phyloP scores from a whole-genome alignment of 2,888 invertebrate species.

The Gari tellinella region DNA sequence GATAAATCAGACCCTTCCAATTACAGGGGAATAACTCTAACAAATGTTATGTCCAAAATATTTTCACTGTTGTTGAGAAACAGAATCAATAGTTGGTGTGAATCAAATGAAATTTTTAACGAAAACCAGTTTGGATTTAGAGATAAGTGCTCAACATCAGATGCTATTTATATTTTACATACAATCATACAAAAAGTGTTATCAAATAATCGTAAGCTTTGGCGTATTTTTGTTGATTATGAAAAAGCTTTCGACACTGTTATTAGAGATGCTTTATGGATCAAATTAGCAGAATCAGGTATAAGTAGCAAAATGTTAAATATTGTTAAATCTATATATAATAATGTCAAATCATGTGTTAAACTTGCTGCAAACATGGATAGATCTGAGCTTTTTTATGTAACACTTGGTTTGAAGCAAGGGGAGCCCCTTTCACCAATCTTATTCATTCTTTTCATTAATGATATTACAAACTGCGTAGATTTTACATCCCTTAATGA shows the following conservation, averaged over 20 bases:
- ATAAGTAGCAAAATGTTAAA: constrained; percentile 33
- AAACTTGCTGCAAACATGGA: constrained; percentile 3
- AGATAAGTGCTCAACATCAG: constrained; percentile 13
- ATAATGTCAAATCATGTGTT: constrained; percentile 23
- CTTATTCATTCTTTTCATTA: constrained; percentile 23
- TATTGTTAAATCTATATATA: constrained; percentile 36
- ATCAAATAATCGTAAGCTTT: constrained; percentile 16
- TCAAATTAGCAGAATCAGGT: constrained; percentile 23
- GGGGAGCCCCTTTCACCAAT: constrained; percentile 27
- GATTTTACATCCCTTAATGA: constrained; percentile 5
- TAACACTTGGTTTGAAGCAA: constrained; percentile 14
- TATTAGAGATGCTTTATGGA: constrained; percentile 22
- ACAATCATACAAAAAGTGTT: constrained; percentile 19
- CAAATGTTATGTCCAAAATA: constrained; percentile 18
- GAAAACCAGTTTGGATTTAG: constrained; percentile 43
- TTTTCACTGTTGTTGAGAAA: constrained; percentile 18
- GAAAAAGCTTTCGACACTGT: constrained; percentile 38
- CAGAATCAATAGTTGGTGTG: constrained; percentile 17
- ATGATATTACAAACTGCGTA: constrained; percentile 12
- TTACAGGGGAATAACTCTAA: constrained; percentile 25
- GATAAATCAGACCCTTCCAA: constrained; percentile 17
- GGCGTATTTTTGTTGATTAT: constrained; percentile 35
- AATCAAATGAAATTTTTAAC: constrained; percentile 9
- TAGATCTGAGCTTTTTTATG: constrained; percentile 5
- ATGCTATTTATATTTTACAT: constrained; percentile 39